Conservation (phyloP, 2,797 vertebrate species). For the Sebastes kiyomatsui region DNA sequence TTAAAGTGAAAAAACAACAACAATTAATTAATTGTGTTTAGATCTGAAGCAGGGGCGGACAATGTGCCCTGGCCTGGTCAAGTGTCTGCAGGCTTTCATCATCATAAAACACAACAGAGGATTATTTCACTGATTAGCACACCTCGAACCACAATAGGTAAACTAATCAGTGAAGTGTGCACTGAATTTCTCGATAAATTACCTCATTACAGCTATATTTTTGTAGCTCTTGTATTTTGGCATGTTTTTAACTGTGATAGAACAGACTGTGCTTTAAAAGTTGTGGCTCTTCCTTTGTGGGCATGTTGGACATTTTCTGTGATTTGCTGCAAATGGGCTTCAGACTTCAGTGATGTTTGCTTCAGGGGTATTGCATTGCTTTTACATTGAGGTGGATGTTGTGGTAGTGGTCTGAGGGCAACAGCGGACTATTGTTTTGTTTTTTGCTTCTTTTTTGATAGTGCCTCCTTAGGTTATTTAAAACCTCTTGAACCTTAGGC, state of each 20-base stretch:
- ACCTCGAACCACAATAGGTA: constrained; percentile 28
- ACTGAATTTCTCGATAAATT: neutral
- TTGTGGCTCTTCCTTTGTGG: constrained; percentile 8
- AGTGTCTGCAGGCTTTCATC: constrained; percentile 10
- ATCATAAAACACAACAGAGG: neutral
- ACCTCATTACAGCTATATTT: constrained; percentile 7
- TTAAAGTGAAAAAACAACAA: neutral
- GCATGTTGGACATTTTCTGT: constrained; percentile 1
- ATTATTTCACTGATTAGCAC: constrained; percentile 33
- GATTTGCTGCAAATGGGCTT: constrained; percentile 5
- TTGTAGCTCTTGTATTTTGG: neutral
- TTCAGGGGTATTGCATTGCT: neutral
- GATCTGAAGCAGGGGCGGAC: neutral
- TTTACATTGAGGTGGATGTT: constrained; percentile 8
- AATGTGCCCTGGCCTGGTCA: neutral
- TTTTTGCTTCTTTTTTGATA: neutral
- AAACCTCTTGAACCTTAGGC: neutral
- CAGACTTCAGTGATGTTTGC: neutral
- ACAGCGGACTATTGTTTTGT: neutral
- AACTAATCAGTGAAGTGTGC: constrained; percentile 28
- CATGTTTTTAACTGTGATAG: neutral
- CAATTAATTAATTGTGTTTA: neutral
- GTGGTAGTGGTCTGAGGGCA: neutral
- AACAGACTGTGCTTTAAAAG: neutral
- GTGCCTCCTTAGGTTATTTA: neutral